Base-by-base conservation (phyloP, 1,140 invertebrate genomes). In the Acromyrmex echinatior region DNA sequence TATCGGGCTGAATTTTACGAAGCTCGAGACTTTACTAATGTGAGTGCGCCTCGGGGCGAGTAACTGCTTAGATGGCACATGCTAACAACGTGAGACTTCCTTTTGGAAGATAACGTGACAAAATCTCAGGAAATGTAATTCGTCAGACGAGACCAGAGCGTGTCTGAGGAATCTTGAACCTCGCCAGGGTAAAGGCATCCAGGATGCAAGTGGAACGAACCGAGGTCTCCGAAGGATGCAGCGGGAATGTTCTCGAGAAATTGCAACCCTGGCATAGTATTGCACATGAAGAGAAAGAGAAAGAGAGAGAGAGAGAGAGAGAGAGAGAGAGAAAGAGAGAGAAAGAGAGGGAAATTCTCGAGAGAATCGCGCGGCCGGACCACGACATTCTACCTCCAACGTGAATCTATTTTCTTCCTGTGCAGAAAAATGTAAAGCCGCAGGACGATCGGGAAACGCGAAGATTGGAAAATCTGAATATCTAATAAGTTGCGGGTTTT, bases 61-160 rank as follows among this genome's bases (percentile, higher is more conserved):
- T 71, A 71, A 58, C 31, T 53, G 79, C 53, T 81, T 81, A 81
- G 79, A 81, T 18, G 31, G 51, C 51, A n/a, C 21, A 14, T 10
- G 79, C 35, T 81, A 71, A 81, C 79, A 81, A 71, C 53, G 65
- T 21, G 14, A 53, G 65, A 70, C 66, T 71, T 28, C 53, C 51
- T 71, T 71, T 53, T 45, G 51, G 21, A 28, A 71, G 79, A 81
- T 81, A 81, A 81, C 78, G 65, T 70, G 79, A 81, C 79, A 81
- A 85, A 85, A 85, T 76, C 81, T 85, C 60, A 35, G 81, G 73
- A 85, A 76, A 85, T 81, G 66, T 79, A 86, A 86, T 87, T 85
- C 80, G 39, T 85, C 79, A 87, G 80, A 66, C 35, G 25, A 65
- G 51, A 84, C 49, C 35, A 45, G 77, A 62, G 51, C 63, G 63